Conservation (phyloP, 2,797 vertebrate genomes). For the Toxotes lorentzi region DNA sequence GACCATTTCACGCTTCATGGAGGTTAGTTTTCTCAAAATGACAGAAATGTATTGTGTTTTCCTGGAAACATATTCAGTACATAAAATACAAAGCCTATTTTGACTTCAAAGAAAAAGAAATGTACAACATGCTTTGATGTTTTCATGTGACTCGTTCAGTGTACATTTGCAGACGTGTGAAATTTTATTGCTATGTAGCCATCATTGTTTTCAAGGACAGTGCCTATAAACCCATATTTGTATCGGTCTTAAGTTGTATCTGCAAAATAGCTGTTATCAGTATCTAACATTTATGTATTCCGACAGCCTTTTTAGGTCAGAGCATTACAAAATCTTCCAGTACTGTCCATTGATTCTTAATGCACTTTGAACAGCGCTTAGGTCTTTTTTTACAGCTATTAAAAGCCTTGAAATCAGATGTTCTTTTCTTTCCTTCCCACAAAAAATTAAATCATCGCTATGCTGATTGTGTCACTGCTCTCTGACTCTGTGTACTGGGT, state of each 20-base stretch:
- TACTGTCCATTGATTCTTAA: constrained; percentile 14
- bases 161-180: background rate
- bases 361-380: constrained; percentile 21
- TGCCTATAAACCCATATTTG: background rate
- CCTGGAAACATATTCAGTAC: background rate
- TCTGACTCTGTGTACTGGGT: constrained; percentile 23
- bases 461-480: constrained; percentile 11
- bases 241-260: background rate
- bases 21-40: constrained; percentile 83
- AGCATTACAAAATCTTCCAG: background rate
- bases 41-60: background rate
- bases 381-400: background rate
- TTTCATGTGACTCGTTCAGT: constrained; percentile 1
- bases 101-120: background rate
- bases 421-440: constrained; percentile 29
- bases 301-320: constrained; percentile 39
- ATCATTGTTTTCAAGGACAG: background rate
- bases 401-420: constrained; percentile 62
- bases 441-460: constrained; percentile 35
- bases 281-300: constrained; percentile 21
- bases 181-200: background rate
- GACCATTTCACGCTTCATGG: constrained; percentile 96
- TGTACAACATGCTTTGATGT: background rate
- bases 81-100: background rate
- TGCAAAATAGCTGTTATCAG: background rate